These are phyloP conservation scores for Oenanthe oenanthe DNA, from an alignment of 2,113 vertebrate genomes.

Conservation along the genomic window DNA sequence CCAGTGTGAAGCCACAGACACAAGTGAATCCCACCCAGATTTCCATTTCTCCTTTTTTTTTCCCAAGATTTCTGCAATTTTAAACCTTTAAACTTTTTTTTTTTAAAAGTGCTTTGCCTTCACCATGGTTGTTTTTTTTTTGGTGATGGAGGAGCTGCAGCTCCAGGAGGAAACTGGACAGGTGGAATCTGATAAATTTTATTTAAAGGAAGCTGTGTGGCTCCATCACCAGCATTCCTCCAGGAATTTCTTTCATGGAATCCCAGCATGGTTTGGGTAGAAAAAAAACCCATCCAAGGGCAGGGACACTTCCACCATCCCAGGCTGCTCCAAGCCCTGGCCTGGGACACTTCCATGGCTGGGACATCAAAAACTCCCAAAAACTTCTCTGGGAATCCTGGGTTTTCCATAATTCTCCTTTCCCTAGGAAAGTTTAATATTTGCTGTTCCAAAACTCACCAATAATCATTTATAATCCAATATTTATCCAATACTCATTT, in stretches of 20 bases:
- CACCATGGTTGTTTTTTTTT: fast-evolving
- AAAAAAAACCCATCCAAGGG: background rate
- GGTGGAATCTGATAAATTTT: background rate
- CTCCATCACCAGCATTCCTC: background rate
- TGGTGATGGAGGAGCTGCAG: background rate
- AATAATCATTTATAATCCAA: background rate
- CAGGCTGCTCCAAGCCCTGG: background rate
- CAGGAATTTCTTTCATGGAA: background rate
- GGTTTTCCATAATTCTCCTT: background rate
- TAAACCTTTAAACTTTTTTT: background rate
- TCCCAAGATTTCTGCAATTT: background rate
- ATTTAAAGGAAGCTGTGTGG: background rate
- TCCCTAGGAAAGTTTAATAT: background rate
- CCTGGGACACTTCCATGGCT: background rate
- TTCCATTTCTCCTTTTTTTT: background rate
- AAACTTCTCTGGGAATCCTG: background rate
- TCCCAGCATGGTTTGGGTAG: background rate
- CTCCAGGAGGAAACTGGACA: constrained; percentile 24
- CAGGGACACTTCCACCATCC: background rate
- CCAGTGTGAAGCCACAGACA: background rate
- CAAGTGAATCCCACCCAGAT: background rate
- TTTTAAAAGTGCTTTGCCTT: background rate
- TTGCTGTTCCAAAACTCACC: background rate
- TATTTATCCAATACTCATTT: background rate
- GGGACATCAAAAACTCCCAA: background rate